Conservation (phyloP, 2,888 invertebrate species). For the Cordilura impudica region DNA sequence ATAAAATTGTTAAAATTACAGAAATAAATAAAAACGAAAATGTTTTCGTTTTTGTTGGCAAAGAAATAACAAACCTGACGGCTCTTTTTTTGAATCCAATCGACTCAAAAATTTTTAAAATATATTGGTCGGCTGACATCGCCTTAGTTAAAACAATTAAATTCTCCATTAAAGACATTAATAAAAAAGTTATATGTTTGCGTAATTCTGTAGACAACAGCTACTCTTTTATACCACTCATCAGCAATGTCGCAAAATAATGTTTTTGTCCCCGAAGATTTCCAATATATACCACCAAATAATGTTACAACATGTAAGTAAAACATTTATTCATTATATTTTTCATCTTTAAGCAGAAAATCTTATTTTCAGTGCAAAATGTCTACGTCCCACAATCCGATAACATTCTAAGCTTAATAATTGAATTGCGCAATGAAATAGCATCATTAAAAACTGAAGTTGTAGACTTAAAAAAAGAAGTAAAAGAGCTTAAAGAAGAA, state of each 20-base stretch:
- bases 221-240: neutral
- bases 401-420: neutral
- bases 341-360: too few species aligned
- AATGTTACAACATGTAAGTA: constrained; percentile 21
- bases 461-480: neutral
- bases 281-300: neutral
- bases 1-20: too few species aligned
- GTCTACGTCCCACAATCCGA: neutral
- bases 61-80: constrained; percentile 1
- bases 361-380: neutral
- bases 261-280: neutral
- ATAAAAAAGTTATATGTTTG: constrained; percentile 15
- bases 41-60: neutral
- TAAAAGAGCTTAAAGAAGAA: neutral
- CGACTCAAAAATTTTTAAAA: constrained; percentile 18
- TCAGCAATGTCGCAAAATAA: constrained; percentile 16
- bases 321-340: neutral
- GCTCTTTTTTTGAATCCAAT: constrained; percentile 44
- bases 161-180: constrained; percentile 35
- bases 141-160: constrained; percentile 16
- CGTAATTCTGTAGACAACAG: neutral
- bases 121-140: constrained; percentile 43
- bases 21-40: constrained; percentile 6
- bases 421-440: too few species aligned
- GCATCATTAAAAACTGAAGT: neutral